Evolutionary conservation across 1,140 invertebrate genomes (phyloP).

Genomic region (Aphidius gifuensis): DNA sequence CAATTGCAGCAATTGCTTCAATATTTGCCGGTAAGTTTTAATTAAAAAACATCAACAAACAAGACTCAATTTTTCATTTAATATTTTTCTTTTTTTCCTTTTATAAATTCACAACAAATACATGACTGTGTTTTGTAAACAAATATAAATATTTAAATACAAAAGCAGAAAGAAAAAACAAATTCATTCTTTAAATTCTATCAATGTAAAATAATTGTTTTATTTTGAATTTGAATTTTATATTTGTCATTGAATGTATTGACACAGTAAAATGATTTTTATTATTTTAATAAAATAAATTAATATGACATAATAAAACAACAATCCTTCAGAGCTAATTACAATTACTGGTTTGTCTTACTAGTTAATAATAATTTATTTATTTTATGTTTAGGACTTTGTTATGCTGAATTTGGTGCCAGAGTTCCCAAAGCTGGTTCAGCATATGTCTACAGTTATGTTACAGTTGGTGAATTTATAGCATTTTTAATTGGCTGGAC

Average conservation of each 20-base stretch:
- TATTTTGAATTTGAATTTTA: too few species aligned
- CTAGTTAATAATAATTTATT: not conserved
- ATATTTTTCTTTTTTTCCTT: too few species aligned
- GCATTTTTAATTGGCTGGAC: conserved; percentile 86
- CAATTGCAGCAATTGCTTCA: conserved; percentile 81
- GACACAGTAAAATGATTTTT: too few species aligned
- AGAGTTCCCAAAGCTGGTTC: conserved; percentile 84
- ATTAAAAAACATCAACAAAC: not conserved
- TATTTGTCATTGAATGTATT: not conserved
- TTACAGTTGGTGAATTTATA: conserved; percentile 80
- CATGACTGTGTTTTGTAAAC: too few species aligned
- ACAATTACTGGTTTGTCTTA: not conserved
- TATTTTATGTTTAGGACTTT: conserved; percentile 60
- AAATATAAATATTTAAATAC: too few species aligned
- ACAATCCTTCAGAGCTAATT: not conserved
- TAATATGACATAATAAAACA: too few species aligned
- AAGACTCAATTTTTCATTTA: not conserved
- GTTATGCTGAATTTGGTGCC: conserved; percentile 87
- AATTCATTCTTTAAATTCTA: not conserved
- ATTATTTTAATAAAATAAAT: too few species aligned
- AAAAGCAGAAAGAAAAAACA: not conserved
- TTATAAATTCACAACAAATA: not conserved
- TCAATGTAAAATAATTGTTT: not conserved
- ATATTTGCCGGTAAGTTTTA: conserved; percentile 70
- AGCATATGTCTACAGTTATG: conserved; percentile 87